These are phyloP conservation scores for Apostichopus japonicus DNA, from an alignment of 35 echinoderm and acorn worm species.

Conservation along the genomic window DNA sequence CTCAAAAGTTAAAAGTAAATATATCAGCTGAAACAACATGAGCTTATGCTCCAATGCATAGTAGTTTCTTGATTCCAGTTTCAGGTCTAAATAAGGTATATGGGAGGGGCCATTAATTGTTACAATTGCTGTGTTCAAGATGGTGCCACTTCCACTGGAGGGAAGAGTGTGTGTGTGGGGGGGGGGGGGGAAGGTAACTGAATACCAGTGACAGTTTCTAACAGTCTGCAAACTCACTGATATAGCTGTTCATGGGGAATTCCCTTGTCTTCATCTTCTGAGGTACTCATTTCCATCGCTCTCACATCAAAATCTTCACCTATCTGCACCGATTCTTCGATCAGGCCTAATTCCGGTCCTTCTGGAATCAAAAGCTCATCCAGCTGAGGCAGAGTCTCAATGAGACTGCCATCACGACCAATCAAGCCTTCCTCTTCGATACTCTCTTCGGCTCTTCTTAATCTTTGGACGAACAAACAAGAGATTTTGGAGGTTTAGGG, in stretches of 20 bases:
- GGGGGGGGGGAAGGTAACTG: background rate
- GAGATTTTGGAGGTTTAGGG: no score
- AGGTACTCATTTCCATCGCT: constrained; percentile 19
- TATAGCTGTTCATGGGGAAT: constrained; percentile 31
- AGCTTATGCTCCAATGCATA: no score
- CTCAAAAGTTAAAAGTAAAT: no score
- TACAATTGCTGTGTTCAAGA: no score
- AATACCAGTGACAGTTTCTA: background rate
- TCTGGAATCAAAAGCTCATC: constrained; percentile 36
- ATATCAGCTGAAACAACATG: no score
- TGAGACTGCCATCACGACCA: background rate
- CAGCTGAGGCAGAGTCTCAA: background rate
- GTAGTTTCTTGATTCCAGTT: no score
- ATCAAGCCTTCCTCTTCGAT: constrained; percentile 17
- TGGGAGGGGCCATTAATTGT: no score
- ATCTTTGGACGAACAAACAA: background rate
- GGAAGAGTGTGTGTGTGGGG: no score
- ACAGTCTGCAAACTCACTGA: background rate
- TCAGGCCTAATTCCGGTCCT: background rate
- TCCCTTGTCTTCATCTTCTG: constrained; percentile 23
- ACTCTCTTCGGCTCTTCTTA: constrained; percentile 29
- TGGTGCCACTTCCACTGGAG: no score
- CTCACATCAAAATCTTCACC: background rate
- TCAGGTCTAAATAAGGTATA: no score
- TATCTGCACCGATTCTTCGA: constrained; percentile 1